A percentile compares a stretch with the other conserved stretches of the same genome.
Conservation (phyloP, 2,113 vertebrate genomes). For the Silurus asotus region DNA sequence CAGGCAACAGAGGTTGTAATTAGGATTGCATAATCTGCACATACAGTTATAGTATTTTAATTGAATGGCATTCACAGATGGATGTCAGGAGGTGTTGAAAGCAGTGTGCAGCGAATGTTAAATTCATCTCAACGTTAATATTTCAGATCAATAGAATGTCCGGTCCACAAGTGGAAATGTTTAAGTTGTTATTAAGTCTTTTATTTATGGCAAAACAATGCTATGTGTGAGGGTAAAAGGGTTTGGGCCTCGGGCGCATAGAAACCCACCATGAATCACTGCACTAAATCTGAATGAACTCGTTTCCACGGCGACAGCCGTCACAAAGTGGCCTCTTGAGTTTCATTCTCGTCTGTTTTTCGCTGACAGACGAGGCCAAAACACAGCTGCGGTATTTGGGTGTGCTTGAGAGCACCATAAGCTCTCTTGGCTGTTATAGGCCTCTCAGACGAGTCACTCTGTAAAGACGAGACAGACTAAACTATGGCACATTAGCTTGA, state of each 20-base stretch:
- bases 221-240: not conserved
- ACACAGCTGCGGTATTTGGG: conserved; percentile 38
- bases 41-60: not conserved
- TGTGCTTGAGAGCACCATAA: conserved; percentile 35
- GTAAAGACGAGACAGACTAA: conserved; percentile 32
- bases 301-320: conserved; percentile 39
- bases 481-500: conserved; percentile 13
- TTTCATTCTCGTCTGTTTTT: conserved; percentile 20
- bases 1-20: not conserved
- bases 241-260: not conserved
- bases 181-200: conserved; percentile 8
- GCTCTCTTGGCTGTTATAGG: conserved; percentile 22
- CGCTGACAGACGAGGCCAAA: conserved; percentile 32
- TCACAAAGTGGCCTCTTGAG: conserved; percentile 43
- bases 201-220: conserved; percentile 16
- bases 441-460: conserved; percentile 5
- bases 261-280: conserved; percentile 23
- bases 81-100: not conserved
- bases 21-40: not conserved
- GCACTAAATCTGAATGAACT: conserved; percentile 11
- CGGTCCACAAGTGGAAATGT: not conserved
- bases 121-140: not conserved
- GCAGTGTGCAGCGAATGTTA: not conserved
- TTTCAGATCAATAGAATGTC: not conserved
- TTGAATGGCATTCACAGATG: not conserved